A percentile compares a stretch with the other conserved stretches of the same genome.
These are phyloP conservation scores for Epistrophella euchroma DNA, from an alignment of 2,888 invertebrate genomes.

Conservation along the genomic window DNA sequence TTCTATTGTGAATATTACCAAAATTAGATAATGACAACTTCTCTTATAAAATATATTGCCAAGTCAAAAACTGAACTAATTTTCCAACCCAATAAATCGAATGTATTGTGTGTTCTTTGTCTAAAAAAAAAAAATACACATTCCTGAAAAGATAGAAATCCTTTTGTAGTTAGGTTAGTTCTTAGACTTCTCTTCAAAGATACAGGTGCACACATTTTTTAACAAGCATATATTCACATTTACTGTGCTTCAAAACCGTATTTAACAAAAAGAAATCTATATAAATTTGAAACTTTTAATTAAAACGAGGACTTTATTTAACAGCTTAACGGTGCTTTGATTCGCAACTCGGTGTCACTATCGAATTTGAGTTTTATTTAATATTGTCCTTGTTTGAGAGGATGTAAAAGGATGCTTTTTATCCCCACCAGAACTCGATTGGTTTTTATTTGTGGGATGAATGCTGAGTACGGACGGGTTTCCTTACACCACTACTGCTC, in stretches of 20 bases:
- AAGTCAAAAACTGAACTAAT: no score
- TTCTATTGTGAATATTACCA: no score
- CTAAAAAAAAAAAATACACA: no score
- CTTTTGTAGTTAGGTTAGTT: no score
- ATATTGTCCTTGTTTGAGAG: slow-evolving; percentile 29
- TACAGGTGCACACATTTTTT: not conserved
- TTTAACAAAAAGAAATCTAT: slow-evolving; percentile 9
- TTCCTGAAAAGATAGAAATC: no score
- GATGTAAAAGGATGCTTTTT: slow-evolving; percentile 13
- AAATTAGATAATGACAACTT: no score
- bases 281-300: slow-evolving; percentile 58
- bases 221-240: not conserved
- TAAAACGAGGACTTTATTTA: slow-evolving; percentile 34
- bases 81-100: no score
- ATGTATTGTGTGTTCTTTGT: no score
- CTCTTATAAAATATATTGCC: no score
- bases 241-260: not conserved
- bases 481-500: slow-evolving; percentile 2
- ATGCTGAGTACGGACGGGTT: not conserved
- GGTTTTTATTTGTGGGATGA: slow-evolving; percentile 1
- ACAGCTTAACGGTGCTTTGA: slow-evolving; percentile 53
- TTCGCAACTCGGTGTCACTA: slow-evolving; percentile 14
- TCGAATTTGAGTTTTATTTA: slow-evolving; percentile 47
- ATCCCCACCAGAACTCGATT: slow-evolving; percentile 5
- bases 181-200: not conserved